Evolutionary conservation across 2,113 vertebrate genomes (phyloP).

Genomic region (Tyrannus savana): DNA sequence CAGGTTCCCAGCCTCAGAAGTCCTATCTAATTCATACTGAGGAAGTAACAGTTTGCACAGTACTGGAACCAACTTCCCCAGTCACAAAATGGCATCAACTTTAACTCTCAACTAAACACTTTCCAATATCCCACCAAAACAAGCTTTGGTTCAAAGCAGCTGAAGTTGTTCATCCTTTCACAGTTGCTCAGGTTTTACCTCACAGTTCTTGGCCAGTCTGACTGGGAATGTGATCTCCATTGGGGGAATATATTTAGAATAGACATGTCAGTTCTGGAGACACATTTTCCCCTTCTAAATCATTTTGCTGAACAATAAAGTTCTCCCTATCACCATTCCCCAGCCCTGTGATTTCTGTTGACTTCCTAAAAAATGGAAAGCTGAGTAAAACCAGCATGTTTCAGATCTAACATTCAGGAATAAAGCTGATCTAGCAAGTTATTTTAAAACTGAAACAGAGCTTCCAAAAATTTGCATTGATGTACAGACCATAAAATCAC

Average conservation of each 20-base stretch:
- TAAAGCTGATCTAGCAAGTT: background rate
- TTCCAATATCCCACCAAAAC: background rate
- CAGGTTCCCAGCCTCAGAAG: background rate
- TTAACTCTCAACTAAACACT: background rate
- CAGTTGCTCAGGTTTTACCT: background rate
- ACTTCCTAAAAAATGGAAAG: background rate
- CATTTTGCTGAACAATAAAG: background rate
- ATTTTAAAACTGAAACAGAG: conserved; percentile 9
- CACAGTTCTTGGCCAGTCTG: background rate
- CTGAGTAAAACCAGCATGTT: conserved; percentile 15
- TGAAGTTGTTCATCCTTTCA: background rate
- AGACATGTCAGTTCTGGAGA: background rate
- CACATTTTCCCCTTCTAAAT: background rate
- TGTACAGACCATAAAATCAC: background rate
- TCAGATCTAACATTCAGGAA: background rate
- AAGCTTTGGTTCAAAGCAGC: background rate
- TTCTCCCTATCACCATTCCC: background rate
- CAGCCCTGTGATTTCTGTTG: background rate
- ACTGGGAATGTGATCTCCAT: background rate
- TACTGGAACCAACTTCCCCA: background rate
- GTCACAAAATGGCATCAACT: background rate
- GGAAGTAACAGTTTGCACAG: background rate
- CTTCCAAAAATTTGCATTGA: background rate
- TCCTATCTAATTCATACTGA: background rate
- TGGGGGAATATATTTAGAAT: background rate